Evolutionary conservation across 1,140 invertebrate species (phyloP).

Genomic region (Leguminivora glycinivorella): DNA sequence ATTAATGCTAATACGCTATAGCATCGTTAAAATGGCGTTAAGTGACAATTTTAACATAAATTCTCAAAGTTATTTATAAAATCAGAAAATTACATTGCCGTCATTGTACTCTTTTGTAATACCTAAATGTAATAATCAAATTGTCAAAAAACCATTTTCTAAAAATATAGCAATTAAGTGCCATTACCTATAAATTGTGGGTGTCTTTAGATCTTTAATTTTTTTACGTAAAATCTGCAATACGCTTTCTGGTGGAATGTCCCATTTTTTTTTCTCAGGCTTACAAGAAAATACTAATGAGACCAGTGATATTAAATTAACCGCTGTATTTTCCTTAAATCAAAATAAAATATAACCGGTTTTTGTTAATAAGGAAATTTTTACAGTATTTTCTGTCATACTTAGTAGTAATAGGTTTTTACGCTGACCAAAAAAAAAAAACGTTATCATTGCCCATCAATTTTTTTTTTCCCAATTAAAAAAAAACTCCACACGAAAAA

Average conservation of each 20-base stretch:
- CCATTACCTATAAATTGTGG: no score
- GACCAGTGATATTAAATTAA: not conserved
- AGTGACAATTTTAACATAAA: not conserved
- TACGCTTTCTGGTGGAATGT: not conserved
- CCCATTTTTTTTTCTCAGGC: not conserved
- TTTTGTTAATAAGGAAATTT: not conserved
- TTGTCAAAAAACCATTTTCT: no score
- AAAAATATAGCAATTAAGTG: no score
- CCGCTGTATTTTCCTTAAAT: slow-evolving; percentile 5
- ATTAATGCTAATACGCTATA: not conserved
- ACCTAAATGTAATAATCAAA: no score
- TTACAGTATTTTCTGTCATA: not conserved
- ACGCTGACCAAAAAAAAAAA: not conserved
- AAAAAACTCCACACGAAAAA: not conserved
- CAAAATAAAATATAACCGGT: not conserved
- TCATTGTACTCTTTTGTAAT: no score
- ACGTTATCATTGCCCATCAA: not conserved
- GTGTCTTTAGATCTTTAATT: no score
- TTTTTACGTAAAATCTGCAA: no score
- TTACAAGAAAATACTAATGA: not conserved
- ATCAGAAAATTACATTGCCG: no score
- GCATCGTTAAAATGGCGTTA: slow-evolving; percentile 1
- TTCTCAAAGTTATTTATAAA: no score
- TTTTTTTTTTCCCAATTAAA: no score
- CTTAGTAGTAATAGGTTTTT: not conserved